Base-by-base conservation (phyloP, 2,797 vertebrate genomes). In the Chrysocyon brachyurus region DNA sequence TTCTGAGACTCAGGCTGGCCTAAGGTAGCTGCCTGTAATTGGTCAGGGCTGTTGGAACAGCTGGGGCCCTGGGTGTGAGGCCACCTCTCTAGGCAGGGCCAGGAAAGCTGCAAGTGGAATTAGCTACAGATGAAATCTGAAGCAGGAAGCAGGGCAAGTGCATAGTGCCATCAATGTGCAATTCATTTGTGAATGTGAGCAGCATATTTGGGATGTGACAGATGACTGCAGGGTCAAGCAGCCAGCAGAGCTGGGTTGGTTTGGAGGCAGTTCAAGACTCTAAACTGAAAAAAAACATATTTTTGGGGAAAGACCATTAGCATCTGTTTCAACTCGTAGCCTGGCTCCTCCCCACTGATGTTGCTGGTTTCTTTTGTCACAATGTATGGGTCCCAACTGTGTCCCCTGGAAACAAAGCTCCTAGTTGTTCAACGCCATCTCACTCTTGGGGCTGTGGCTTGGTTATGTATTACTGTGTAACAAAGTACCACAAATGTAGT, bases 251-350 rank as follows among this genome's bases (percentile, higher is more conserved):
- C 79, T 95, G 91, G 66, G 63, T 91, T 90, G 75, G 77, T 97
- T 96, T 95, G 93, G 93, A 98, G 85, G 85, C 81, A 93, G 63
- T 97, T 98, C 95, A 97, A 98, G 81, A 87, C 72, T 97, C 88
- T 95, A 54, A 95, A 95, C 72, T 92, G 72, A 97, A 96, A 97
- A 97, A 97, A 96, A 89, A 75, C 75, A 49, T 93, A 85, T 87
- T 94, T 79, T 70, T 0, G 9, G 3, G 78, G 46, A 73, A 93
- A 94, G 92, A 96, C 87, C 94, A 78, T 72, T 40, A 97, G 87
- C 96, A 96, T 97, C 94, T 97, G 94, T 97, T 97, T 98, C 84
- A 97, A 68, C 66, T 97, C 87, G 26, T 73, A 96, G 91, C 52
- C 70, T 84, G 87, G 90, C 85, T 97, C 81, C 93, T 97, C 63